Conservation (phyloP, 1,140 invertebrate genomes). For the Megathymus violae region DNA sequence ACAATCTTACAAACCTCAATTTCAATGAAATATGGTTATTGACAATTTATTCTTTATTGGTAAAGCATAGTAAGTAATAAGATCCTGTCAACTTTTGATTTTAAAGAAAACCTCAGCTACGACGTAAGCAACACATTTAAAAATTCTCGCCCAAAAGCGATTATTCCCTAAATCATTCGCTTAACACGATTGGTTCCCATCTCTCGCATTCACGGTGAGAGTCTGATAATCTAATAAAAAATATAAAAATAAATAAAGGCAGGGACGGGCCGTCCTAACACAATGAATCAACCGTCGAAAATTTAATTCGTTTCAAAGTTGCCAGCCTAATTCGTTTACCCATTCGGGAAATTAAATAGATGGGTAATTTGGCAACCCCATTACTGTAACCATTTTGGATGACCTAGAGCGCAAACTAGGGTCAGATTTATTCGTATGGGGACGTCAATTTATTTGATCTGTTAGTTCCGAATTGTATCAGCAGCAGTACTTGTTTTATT, state of each 20-base stretch:
- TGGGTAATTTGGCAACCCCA: constrained; percentile 79
- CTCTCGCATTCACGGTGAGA: constrained; percentile 6
- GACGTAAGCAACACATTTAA: neutral
- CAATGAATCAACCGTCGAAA: constrained; percentile 73
- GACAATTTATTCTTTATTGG: too few relatives aligned
- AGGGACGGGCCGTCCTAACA: constrained; percentile 42
- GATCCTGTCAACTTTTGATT: too few relatives aligned
- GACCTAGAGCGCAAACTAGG: constrained; percentile 57
- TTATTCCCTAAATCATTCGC: constrained; percentile 22
- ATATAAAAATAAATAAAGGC: constrained; percentile 45
- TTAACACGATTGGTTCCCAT: constrained; percentile 23
- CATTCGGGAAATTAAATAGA: constrained; percentile 82
- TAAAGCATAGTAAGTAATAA: too few relatives aligned
- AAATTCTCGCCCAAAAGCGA: neutral
- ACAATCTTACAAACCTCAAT: too few relatives aligned
- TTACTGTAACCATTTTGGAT: constrained; percentile 56
- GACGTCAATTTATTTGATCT: constrained; percentile 27
- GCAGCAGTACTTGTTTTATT: constrained; percentile 19
- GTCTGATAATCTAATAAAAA: constrained; percentile 48
- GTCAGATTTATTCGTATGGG: constrained; percentile 59
- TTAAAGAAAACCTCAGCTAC: too few relatives aligned
- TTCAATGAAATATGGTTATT: too few relatives aligned
- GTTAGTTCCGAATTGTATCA: constrained; percentile 16
- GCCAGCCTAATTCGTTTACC: constrained; percentile 80
- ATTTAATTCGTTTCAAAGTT: constrained; percentile 79